Evolutionary conservation across 2,888 invertebrate species (phyloP).

Genomic region (Gisinianus flammeolus): DNA sequence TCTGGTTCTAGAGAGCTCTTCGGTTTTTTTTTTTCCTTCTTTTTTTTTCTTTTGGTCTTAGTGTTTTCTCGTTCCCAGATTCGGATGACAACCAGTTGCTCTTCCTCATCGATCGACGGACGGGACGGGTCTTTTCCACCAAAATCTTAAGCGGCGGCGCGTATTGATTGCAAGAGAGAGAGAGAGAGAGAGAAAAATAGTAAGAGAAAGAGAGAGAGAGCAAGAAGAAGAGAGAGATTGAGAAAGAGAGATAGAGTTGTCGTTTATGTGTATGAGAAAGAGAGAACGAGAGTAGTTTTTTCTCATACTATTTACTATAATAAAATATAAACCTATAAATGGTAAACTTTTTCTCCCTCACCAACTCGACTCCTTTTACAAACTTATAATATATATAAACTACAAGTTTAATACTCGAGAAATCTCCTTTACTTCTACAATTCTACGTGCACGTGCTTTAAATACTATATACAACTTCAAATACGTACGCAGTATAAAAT

Average conservation of each 20-base stretch:
- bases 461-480: neutral
- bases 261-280: too few relatives aligned
- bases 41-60: conserved; percentile 12
- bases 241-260: neutral
- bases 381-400: neutral
- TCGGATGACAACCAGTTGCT: conserved; percentile 59
- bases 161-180: conserved; percentile 4
- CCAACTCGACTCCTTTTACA: neutral
- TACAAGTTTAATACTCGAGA: neutral
- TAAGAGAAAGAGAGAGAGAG: conserved; percentile 5
- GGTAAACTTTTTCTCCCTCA: conserved; percentile 8
- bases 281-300: too few relatives aligned
- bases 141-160: neutral
- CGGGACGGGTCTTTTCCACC: neutral
- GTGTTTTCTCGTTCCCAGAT: neutral
- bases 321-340: neutral
- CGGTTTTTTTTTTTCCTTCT: too few relatives aligned
- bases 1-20: neutral
- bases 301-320: neutral
- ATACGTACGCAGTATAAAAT: neutral
- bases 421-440: neutral
- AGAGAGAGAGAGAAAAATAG: neutral
- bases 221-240: neutral
- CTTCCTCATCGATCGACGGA: conserved; percentile 58
- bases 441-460: neutral